Evolutionary conservation across 2,797 vertebrate species (phyloP), one percentile per base, ranked within the genome.

Genomic region (Valencia hispanica): DNA sequence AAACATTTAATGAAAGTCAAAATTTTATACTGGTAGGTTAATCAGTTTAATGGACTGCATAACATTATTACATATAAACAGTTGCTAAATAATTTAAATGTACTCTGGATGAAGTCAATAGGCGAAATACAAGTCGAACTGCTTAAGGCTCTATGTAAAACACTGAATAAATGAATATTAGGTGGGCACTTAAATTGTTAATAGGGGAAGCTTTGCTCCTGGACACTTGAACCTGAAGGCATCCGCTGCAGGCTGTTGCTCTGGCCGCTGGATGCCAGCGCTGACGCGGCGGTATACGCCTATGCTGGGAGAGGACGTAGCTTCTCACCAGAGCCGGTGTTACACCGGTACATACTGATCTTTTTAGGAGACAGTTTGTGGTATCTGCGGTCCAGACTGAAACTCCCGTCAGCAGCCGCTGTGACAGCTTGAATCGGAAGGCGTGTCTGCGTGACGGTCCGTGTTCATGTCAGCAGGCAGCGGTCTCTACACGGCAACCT

Each of bases 391-490:
- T 22, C 25, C 14, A 7, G 7, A 30, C 36, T 7, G 34, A 25
- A 53, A 39, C 17, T 32, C 36, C 72, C 36, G 59, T 5, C 3
- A 25, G 20, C 61, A 27, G 20, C 9, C 3, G 18, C 41, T 1
- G 9, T 61, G 74, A 57, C 66, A 45, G 53, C 32, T 75, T 51
- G 34, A 61, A 34, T 17, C 50, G 0, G 83, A 74, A 85, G 94
- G 93, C 91, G 92, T 92, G 92, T 84, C 20, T 75, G 48, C 14
- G 18, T 90, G 87, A 92, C 92, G 91, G 75, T 14, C n/a, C 22
- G 74, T 95, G 94, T 95, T 95, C 93, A 89, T 89, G 93, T 91
- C 65, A 84, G 76, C 51, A 70, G 78, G 79, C 1, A 77, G 34
- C 81, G 9, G 71, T 74, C 39, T 25, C 0, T 0, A 65, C 75